These are phyloP conservation scores for Rhinogobio ventralis DNA, from an alignment of 2,797 vertebrate species.

Conservation along the genomic window DNA sequence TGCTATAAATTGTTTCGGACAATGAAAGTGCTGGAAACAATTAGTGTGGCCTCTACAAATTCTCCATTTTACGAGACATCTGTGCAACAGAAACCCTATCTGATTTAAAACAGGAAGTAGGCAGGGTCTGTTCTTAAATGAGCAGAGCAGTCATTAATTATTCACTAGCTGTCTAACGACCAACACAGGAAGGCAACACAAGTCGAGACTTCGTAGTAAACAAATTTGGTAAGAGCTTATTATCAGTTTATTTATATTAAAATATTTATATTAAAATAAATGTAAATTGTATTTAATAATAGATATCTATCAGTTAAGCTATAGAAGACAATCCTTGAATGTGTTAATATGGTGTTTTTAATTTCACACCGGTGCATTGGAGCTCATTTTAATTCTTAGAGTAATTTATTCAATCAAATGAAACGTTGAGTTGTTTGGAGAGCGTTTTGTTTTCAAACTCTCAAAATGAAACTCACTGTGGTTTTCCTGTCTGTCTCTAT, in stretches of 20 bases:
- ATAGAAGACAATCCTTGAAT: neutral
- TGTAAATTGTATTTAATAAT: neutral
- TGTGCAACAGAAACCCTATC: neutral
- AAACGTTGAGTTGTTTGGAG: neutral
- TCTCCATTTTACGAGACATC: neutral
- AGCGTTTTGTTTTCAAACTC: neutral
- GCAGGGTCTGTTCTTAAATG: neutral
- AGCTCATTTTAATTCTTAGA: neutral
- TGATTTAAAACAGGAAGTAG: slow-evolving; percentile 15
- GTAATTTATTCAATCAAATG: neutral
- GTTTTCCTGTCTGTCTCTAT: neutral
- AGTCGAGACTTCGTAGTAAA: neutral
- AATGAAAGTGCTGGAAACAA: neutral
- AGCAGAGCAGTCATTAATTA: neutral
- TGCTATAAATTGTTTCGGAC: neutral
- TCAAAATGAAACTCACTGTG: neutral
- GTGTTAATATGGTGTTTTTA: neutral
- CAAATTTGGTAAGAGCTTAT: slow-evolving; percentile 2
- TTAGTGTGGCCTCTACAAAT: neutral
- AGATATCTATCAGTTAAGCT: neutral
- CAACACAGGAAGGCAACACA: neutral
- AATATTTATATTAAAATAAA: neutral
- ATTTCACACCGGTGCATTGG: too few species aligned
- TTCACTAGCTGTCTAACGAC: neutral
- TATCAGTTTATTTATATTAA: neutral